Percentiles rank a stretch among this genome's conserved stretches.
These are phyloP conservation scores for Chiroxiphia lanceolata DNA, from an alignment of 2,797 vertebrate species.

Conservation along the genomic window DNA sequence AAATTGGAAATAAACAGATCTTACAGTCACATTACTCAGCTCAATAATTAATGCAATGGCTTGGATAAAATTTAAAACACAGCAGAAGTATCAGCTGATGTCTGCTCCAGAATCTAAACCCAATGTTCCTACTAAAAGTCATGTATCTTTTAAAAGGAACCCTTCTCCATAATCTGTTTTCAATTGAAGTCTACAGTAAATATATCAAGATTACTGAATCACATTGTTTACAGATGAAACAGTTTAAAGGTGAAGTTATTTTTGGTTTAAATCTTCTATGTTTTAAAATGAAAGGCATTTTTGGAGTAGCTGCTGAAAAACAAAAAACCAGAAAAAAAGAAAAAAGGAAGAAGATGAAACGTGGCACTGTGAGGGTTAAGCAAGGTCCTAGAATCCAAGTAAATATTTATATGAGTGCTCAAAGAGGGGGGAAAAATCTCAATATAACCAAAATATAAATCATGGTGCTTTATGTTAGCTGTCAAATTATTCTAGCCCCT, in stretches of 20 bases:
- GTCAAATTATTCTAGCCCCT: slow-evolving; percentile 71
- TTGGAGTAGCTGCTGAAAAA: background rate
- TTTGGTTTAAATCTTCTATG: slow-evolving; percentile 36
- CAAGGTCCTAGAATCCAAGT: slow-evolving; percentile 71
- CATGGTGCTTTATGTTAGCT: slow-evolving; percentile 71
- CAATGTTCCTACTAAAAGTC: slow-evolving; percentile 33
- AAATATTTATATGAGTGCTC: slow-evolving; percentile 79
- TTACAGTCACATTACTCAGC: slow-evolving; percentile 3
- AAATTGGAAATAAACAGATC: slow-evolving; percentile 32
- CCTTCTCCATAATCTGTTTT: slow-evolving; percentile 50
- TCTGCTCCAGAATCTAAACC: slow-evolving; percentile 16
- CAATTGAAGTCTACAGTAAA: slow-evolving; percentile 62
- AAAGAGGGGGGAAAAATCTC: slow-evolving; percentile 66
- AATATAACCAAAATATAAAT: slow-evolving; percentile 75
- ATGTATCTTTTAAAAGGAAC: slow-evolving; percentile 40
- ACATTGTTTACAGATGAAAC: slow-evolving; percentile 52
- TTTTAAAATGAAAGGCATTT: slow-evolving; percentile 50
- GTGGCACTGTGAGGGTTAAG: slow-evolving; percentile 71
- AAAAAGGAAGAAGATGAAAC: slow-evolving; percentile 42
- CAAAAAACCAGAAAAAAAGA: background rate
- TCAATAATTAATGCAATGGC: slow-evolving; percentile 64
- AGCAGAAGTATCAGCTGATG: slow-evolving; percentile 6
- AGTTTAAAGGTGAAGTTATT: slow-evolving; percentile 65
- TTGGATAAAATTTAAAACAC: slow-evolving; percentile 63
- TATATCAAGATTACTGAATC: slow-evolving; percentile 42